Evolutionary conservation across 23 tunicate species (phyloP), one percentile per base, ranked within the genome.

Genomic region (Phallusia fumigata): DNA sequence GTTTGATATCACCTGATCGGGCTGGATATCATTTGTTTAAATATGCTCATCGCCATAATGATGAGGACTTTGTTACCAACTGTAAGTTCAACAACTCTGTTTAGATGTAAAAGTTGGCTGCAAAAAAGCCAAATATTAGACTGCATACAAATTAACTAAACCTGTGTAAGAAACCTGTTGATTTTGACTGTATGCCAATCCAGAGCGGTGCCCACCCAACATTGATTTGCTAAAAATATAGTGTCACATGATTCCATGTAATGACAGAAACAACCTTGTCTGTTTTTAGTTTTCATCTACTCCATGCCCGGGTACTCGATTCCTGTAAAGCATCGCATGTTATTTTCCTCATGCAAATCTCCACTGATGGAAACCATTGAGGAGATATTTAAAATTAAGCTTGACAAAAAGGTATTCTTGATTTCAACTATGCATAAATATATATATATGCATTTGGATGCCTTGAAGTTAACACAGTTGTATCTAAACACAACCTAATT

Each of bases 331-430:
- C 85, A 81, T 5, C 72, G 98, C 53, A 94, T 94, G 98, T 81
- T 94, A 32, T 94, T 82, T 36, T 89, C 98, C 19, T 94, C 98
- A 30, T 94, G 98, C 88, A 94, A 94, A 52, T 52, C 86, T 65
- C 82, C 98, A 18, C 74, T 94, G 19, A 34, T 94, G 26, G 76
- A 49, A 0, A 52, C 88, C 0, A 28, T 94, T 18, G 78, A 82
- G 69, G 75, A 58, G 3, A 35, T n/a, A 30, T 85, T 79, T 75
- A 58, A 53, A 18, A 82, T 94, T 26, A 35, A 33, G 2, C 35
- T 94, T 22, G 94, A 94, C 35, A 89, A 75, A 74, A 94, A 82
- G 90, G 87, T 40, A 40, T 10, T 3, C 47, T 40, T 40, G 47
- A 40, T 40, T 40, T n/a, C n/a, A n/a, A n/a, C n/a, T n/a, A n/a